phyloP scores from a whole-genome alignment of 2,797 vertebrate genomes.

The Ptychadena robeensis region DNA sequence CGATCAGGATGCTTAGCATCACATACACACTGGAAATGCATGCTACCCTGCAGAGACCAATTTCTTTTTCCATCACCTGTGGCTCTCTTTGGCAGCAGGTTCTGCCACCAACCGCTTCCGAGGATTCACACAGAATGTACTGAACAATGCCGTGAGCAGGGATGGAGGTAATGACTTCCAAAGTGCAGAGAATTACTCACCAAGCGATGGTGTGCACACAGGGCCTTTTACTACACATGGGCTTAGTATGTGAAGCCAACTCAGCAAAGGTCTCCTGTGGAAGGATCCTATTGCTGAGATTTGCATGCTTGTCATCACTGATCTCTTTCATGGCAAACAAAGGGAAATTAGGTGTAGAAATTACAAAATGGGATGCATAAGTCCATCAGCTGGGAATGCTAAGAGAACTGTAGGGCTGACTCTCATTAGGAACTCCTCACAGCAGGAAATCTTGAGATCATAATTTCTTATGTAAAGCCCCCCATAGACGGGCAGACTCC shows the following conservation, averaged over 20 bases:
- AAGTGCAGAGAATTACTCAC: constrained; percentile 18
- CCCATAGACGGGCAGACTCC: no score
- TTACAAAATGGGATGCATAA: background rate
- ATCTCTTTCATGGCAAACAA: constrained; percentile 1
- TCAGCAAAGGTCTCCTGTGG: background rate
- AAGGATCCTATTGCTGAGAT: background rate
- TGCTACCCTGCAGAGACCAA: constrained; percentile 71
- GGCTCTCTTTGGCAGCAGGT: constrained; percentile 63
- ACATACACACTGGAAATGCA: constrained; percentile 63
- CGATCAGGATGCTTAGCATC: constrained; percentile 63
- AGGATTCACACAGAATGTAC: constrained; percentile 10
- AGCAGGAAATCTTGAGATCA: no score
- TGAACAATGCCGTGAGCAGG: constrained; percentile 64
- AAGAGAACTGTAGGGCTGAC: no score
- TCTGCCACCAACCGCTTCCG: constrained; percentile 34
- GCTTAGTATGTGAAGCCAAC: background rate
- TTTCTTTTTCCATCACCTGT: constrained; percentile 76
- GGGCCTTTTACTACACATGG: constrained; percentile 27
- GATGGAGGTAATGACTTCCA: constrained; percentile 49
- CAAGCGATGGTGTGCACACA: constrained; percentile 6
- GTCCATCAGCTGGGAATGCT: background rate
- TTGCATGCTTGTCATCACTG: constrained; percentile 13
- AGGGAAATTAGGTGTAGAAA: background rate
- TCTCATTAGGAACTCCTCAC: no score
- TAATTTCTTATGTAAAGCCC: no score